These are phyloP conservation scores for Mormyrus proboscirostris DNA, from an alignment of 2,797 vertebrate species.

Conservation along the genomic window DNA sequence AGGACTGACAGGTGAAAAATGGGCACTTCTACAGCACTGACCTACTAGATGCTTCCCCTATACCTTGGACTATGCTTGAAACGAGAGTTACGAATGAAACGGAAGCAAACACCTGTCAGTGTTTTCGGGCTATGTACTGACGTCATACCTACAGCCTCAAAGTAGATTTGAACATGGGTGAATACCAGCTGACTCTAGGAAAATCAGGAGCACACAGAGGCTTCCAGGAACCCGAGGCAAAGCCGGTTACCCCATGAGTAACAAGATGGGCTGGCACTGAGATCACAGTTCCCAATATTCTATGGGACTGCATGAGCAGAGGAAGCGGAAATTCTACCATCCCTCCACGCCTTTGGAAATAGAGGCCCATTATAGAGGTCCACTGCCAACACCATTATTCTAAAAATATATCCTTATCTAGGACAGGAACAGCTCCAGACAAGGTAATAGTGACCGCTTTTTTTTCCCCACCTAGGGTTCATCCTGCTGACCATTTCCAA, in stretches of 20 bases:
- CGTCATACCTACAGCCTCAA: not conserved
- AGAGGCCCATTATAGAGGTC: slow-evolving; percentile 32
- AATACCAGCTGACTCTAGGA: not conserved
- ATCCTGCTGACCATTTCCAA: not conserved
- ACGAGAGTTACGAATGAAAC: not conserved
- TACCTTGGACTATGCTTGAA: not conserved
- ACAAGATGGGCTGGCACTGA: not conserved
- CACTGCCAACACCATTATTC: slow-evolving; percentile 39
- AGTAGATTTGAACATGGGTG: not conserved
- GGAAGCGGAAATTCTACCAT: slow-evolving; percentile 1
- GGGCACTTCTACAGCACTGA: not conserved
- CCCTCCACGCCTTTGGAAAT: not conserved
- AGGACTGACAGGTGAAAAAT: not conserved
- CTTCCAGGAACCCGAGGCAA: not conserved
- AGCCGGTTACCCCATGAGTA: not conserved
- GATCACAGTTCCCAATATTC: not conserved
- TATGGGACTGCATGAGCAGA: not conserved
- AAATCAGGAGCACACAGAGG: not conserved
- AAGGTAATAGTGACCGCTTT: not conserved
- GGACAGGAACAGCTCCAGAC: slow-evolving; percentile 23
- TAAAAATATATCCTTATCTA: slow-evolving; percentile 68
- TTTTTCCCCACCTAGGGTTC: not conserved
- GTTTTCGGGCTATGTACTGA: not conserved
- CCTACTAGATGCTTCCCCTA: not conserved
- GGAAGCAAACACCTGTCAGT: not conserved